A percentile compares a stretch with the other conserved stretches of the same genome.
Conservation (phyloP, 2,113 vertebrate species). For the Smithornis capensis region DNA sequence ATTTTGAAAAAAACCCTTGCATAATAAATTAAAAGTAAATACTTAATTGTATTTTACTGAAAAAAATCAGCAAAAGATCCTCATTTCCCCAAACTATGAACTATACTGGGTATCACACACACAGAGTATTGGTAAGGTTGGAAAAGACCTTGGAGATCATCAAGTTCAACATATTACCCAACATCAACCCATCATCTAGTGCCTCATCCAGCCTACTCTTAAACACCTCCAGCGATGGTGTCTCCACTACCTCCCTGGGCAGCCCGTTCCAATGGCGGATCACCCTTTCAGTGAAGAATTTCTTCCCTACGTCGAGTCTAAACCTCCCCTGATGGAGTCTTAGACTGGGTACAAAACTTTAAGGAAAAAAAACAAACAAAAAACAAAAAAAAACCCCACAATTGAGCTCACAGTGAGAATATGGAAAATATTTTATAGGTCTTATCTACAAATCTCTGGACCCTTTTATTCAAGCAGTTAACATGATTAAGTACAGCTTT, state of each 20-base stretch:
- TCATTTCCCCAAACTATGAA: neutral
- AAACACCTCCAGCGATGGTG: no score
- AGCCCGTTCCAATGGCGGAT: no score
- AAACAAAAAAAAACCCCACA: neutral
- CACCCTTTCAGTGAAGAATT: no score
- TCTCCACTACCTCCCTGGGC: no score
- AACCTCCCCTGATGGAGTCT: no score
- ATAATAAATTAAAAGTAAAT: neutral
- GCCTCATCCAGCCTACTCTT: no score
- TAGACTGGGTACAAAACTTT: neutral
- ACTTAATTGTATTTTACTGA: neutral
- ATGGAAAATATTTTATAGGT: neutral
- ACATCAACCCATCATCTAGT: no score
- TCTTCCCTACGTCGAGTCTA: no score
- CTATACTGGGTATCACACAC: no score
- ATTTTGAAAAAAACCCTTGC: neutral
- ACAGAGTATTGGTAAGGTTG: no score
- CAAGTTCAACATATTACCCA: no score
- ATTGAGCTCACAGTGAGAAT: neutral
- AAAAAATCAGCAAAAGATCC: neutral
- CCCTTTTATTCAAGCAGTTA: slow-evolving; percentile 13
- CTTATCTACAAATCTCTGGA: neutral
- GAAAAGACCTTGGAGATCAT: no score
- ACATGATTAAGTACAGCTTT: slow-evolving; percentile 41
- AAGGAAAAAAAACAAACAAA: neutral